Conservation (phyloP, 2,113 vertebrate genomes). For the Lepus timidus region DNA sequence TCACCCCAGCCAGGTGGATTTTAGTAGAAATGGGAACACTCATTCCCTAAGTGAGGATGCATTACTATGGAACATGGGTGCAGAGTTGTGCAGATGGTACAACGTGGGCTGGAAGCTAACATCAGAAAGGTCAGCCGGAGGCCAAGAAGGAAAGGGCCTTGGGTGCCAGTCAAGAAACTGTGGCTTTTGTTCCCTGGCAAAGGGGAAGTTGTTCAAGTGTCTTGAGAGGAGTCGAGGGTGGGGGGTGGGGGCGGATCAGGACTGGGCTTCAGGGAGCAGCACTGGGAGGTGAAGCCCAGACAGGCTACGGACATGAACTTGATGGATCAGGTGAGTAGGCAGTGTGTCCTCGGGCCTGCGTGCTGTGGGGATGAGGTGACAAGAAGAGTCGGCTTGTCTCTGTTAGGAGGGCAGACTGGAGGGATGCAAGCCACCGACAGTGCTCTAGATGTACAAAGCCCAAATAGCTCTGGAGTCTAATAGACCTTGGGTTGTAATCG, state of each 20-base stretch:
- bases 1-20: not conserved
- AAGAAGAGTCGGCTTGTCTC: not conserved
- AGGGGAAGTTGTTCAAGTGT: not conserved
- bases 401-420: not conserved
- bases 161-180: not conserved
- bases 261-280: not conserved
- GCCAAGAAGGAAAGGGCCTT: not conserved
- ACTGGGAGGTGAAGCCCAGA: not conserved
- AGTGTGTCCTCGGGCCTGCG: not conserved
- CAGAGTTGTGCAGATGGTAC: not conserved
- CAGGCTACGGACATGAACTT: not conserved
- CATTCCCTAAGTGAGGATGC: not conserved
- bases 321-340: not conserved
- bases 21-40: not conserved
- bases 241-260: not conserved
- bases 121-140: not conserved
- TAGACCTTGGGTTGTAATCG: not conserved
- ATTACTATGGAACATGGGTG: not conserved
- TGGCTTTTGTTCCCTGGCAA: not conserved
- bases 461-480: not conserved
- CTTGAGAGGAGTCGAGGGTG: not conserved
- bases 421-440: not conserved
- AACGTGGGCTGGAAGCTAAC: not conserved
- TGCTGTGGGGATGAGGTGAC: not conserved
- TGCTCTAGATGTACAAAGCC: not conserved